Evolutionary conservation across 1,140 invertebrate genomes (phyloP), one percentile per base, ranked within the genome.

Genomic region (Euura saliciscinereae): DNA sequence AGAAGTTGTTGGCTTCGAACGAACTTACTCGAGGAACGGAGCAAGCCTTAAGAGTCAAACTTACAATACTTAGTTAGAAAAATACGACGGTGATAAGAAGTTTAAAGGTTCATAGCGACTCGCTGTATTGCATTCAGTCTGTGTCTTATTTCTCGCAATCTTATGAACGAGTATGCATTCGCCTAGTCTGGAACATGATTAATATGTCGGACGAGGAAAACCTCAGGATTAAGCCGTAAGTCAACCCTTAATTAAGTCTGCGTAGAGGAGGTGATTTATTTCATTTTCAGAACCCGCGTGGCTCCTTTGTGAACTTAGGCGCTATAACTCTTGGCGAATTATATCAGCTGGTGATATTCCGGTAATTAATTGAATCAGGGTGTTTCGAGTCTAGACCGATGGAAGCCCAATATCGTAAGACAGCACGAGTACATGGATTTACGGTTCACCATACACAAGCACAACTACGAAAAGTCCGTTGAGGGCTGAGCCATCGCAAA

Each of bases 331-430:
- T 79, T 71, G 68, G 70, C 70, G 75, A 76, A 65, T 66, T 77
- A 79, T 83, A 83, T 80, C 79, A 81, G 76, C 78, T 69, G 75
- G 79, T 79, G 83, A 85, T 86, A 84, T 77, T 80, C 78, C 72
- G 74, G 74, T 78, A 78, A 85, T 86, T 85, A 85, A 86, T 85
- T 86, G 84, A 83, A 86, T 86, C 82, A 80, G 69, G 79, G 83
- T 82, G 78, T 82, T 78, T 79, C 51, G 10, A 59, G 51, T 59
- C 3, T 59, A n/a, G 8, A 3, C 51, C 13, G 51, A 59, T 59
- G 51, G 3, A n/a, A n/a, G 51, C 51, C 3, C 51, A 59, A 4
- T 6, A n/a, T 59, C 51, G 6, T 6, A 59, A 8, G 8, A n/a
- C 2, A 8, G 13, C 5, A 6, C 51, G 5, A 11, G 51, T 59